phyloP scores from a whole-genome alignment of 2,888 invertebrate genomes.

The Cheilosia variabilis region DNA sequence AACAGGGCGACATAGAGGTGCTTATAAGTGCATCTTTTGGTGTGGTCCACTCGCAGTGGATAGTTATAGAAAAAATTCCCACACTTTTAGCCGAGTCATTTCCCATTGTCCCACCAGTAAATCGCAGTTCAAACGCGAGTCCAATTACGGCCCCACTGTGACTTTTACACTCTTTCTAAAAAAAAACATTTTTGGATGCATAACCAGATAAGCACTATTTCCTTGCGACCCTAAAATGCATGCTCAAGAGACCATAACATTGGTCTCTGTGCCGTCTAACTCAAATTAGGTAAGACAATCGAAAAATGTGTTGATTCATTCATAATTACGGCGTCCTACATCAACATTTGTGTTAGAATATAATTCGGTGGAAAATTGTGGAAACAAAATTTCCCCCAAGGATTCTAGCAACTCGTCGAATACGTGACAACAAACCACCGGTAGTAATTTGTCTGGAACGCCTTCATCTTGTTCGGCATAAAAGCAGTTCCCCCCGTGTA shows the following conservation, averaged over 20 bases:
- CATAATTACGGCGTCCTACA: constrained; percentile 42
- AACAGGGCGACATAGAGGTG: too few species aligned
- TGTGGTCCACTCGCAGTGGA: too few species aligned
- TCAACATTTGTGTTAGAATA: constrained; percentile 46
- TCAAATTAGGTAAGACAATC: constrained; percentile 29
- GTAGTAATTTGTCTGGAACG: constrained; percentile 30
- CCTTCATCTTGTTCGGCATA: constrained; percentile 53
- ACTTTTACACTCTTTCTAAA: neutral
- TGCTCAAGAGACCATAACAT: constrained; percentile 44
- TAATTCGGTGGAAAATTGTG: constrained; percentile 51
- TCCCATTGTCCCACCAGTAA: too few species aligned
- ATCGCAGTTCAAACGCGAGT: neutral
- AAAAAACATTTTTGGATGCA: too few species aligned
- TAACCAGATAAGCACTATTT: too few species aligned
- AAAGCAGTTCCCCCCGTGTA: constrained; percentile 5
- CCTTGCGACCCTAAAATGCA: neutral
- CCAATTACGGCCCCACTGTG: neutral
- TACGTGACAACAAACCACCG: constrained; percentile 51
- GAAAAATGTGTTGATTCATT: constrained; percentile 7
- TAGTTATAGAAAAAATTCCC: too few species aligned
- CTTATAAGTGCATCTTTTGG: too few species aligned
- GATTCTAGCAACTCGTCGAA: constrained; percentile 4
- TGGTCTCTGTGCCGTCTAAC: neutral
- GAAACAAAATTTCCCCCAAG: neutral
- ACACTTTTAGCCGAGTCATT: too few species aligned